A percentile compares a stretch with the other conserved stretches of the same genome.
phyloP scores from a whole-genome alignment of 2,797 vertebrate species.

The Brachyalestes nurse region DNA sequence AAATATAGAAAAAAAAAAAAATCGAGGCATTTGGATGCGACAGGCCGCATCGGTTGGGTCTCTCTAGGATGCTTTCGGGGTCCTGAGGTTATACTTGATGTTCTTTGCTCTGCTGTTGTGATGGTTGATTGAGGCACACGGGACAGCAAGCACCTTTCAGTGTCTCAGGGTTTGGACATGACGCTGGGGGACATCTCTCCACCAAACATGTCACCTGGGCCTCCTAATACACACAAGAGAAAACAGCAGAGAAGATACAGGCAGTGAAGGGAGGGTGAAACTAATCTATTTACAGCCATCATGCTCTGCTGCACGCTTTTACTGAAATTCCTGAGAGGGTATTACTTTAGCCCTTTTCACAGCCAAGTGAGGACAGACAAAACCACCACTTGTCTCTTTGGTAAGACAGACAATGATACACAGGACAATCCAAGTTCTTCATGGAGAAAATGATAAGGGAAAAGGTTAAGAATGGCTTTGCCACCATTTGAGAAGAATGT shows the following conservation, averaged over 20 bases:
- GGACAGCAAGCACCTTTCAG: slow-evolving; percentile 89
- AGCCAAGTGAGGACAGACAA: slow-evolving; percentile 10
- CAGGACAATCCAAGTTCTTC: slow-evolving; percentile 4
- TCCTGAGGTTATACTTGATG: slow-evolving; percentile 73
- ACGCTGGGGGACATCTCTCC: slow-evolving; percentile 81
- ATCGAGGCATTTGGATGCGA: slow-evolving; percentile 66
- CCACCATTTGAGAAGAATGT: slow-evolving; percentile 35
- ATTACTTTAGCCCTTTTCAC: neutral
- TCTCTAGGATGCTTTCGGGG: slow-evolving; percentile 56
- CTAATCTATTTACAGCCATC: neutral
- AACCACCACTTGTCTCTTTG: slow-evolving; percentile 6
- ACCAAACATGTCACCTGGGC: slow-evolving; percentile 94
- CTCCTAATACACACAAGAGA: slow-evolving; percentile 69
- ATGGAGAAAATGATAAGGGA: slow-evolving; percentile 17
- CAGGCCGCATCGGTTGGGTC: slow-evolving; percentile 57
- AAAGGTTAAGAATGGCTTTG: neutral
- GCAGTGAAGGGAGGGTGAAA: neutral
- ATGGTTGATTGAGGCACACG: slow-evolving; percentile 74
- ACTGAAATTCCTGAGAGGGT: slow-evolving; percentile 6
- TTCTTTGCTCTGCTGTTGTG: slow-evolving; percentile 35
- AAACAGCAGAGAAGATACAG: neutral
- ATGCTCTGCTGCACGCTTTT: slow-evolving; percentile 3
- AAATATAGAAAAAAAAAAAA: slow-evolving; percentile 46
- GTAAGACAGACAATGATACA: slow-evolving; percentile 6
- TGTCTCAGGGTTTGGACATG: slow-evolving; percentile 81